These are phyloP conservation scores for Pluvialis apricaria DNA, from an alignment of 2,113 vertebrate genomes.

Conservation along the genomic window DNA sequence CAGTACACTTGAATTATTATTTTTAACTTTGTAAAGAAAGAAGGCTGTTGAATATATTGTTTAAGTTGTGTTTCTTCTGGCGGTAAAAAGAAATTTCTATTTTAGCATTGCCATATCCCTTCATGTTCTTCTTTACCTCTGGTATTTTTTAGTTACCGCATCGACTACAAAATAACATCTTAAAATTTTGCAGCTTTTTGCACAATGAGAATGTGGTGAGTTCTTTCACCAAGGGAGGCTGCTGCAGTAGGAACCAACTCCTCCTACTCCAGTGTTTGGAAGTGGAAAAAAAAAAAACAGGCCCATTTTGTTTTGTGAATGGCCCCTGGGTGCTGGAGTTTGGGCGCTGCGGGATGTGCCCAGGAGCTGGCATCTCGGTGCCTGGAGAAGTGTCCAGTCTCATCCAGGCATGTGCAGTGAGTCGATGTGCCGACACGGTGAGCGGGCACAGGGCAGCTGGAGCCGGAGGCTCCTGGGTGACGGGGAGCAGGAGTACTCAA, in stretches of 20 bases:
- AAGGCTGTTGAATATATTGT: neutral
- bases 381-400: neutral
- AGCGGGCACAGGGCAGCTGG: neutral
- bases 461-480: neutral
- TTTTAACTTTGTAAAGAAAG: neutral
- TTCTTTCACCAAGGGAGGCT: neutral
- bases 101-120: neutral
- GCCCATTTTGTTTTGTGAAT: neutral
- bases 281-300: neutral
- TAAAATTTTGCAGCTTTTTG: neutral
- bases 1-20: neutral
- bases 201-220: neutral
- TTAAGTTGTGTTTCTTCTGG: neutral
- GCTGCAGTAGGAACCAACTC: fast-evolving
- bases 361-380: fast-evolving
- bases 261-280: neutral
- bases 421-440: fast-evolving
- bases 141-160: neutral
- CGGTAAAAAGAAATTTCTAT: neutral
- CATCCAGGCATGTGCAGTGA: fast-evolving
- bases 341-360: fast-evolving
- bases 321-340: fast-evolving
- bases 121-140: neutral
- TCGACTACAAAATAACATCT: neutral
- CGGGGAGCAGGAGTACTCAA: neutral